phyloP scores from a whole-genome alignment of 2,113 vertebrate genomes.

The Misgurnus mizolepis region DNA sequence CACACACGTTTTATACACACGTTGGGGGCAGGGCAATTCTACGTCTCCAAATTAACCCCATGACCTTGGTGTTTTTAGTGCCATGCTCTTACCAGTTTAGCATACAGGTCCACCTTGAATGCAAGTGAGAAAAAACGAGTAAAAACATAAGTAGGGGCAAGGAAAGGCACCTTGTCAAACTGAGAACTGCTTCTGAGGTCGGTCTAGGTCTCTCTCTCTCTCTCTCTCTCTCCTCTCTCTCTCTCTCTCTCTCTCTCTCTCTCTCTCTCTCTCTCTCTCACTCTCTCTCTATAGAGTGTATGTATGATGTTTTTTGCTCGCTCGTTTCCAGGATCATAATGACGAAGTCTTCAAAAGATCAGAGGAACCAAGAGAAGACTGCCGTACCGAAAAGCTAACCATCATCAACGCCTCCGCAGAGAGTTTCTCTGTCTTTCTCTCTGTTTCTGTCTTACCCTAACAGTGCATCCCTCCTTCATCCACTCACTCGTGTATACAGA shows the following conservation, averaged over 20 bases:
- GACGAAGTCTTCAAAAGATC: constrained; percentile 63
- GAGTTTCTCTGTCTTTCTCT: constrained; percentile 33
- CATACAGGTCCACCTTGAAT: neutral
- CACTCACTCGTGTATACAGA: constrained; percentile 12
- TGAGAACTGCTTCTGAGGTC: constrained; percentile 54
- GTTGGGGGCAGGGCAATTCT: no score
- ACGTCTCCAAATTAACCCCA: no score
- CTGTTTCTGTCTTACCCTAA: constrained; percentile 25
- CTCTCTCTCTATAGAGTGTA: constrained; percentile 41
- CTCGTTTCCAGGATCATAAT: constrained; percentile 70
- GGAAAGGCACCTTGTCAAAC: constrained; percentile 52
- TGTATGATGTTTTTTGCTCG: constrained; percentile 48
- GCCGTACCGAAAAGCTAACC: constrained; percentile 47
- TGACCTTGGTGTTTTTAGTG: no score
- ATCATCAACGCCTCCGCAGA: constrained; percentile 51
- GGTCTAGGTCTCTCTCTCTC: constrained; percentile 48
- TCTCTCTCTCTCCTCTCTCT: constrained; percentile 36
- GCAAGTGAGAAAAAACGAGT: neutral
- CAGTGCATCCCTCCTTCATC: constrained; percentile 41
- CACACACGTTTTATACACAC: no score
- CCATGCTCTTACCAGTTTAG: no score
- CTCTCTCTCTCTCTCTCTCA: constrained; percentile 44
- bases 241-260: constrained; percentile 46
- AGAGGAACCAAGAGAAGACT: constrained; percentile 49
- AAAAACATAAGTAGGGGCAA: constrained; percentile 23